These are phyloP conservation scores for Tetrao urogallus DNA, from an alignment of 2,113 vertebrate genomes.

Conservation along the genomic window DNA sequence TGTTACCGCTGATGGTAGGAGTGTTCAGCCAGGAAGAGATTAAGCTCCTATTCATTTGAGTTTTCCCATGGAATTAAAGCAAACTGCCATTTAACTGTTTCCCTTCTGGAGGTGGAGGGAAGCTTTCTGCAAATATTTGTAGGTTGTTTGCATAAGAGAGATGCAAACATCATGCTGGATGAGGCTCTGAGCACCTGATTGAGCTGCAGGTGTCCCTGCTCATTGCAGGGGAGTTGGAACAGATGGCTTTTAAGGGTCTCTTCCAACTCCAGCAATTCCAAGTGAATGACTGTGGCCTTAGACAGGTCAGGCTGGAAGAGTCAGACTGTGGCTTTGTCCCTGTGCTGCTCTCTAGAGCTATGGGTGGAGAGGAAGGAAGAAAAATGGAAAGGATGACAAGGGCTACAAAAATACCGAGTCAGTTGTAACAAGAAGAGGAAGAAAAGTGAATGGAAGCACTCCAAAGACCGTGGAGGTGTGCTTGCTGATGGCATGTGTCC, in stretches of 20 bases:
- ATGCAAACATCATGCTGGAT: too few species aligned
- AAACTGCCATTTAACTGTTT: background rate
- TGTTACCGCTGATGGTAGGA: background rate
- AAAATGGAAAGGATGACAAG: background rate
- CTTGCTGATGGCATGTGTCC: background rate
- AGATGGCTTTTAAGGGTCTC: too few species aligned
- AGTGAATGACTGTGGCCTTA: fast-evolving
- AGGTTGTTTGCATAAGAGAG: background rate
- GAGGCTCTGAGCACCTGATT: too few species aligned
- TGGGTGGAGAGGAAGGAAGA: fast-evolving
- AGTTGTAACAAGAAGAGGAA: background rate
- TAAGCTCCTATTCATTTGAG: background rate
- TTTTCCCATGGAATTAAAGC: background rate
- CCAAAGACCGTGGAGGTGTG: background rate
- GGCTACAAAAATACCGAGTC: background rate
- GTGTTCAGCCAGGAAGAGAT: background rate
- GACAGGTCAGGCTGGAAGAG: background rate
- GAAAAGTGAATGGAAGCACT: background rate
- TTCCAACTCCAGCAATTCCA: too few species aligned
- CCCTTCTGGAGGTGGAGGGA: background rate
- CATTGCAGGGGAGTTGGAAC: too few species aligned
- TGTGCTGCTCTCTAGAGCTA: fast-evolving
- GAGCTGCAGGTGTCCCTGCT: too few species aligned
- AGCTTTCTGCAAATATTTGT: background rate
- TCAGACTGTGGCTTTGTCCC: background rate